Base-by-base conservation (phyloP, 2,888 invertebrate genomes). In the Aphodius sticticus region DNA sequence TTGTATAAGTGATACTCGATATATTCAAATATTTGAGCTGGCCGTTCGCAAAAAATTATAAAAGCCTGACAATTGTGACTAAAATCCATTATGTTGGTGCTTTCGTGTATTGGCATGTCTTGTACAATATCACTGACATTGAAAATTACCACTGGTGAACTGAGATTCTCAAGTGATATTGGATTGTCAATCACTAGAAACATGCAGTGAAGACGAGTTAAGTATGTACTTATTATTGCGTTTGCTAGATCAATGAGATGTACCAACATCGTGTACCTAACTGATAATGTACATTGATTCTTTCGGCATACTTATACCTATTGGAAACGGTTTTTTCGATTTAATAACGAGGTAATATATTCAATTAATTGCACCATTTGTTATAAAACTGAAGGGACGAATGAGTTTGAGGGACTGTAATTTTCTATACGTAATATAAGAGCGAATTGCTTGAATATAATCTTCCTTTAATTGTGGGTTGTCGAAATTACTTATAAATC, bases 111-210 rank as follows among this genome's bases (percentile, higher is more conserved):
- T 26, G 26, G 26, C 26, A 26, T 26, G 26, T 9, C 53, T 53
- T 53, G 53, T 53, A 35, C 35, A 16, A 26, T 12, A 36, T 74
- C 37, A 74, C n/a, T 36, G 35, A 74, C 37, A 36, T 74, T 74
- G 35, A 74, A 36, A 74, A 74, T 36, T 14, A 74, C 36, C 35
- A 74, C 36, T n/a, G 74, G 74, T 2, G 35, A n/a, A 26, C 37
- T 26, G 9, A 74, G 35, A 26, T n/a, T 16, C 36, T 0, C 36
- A 35, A 74, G 15, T 7, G n/a, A 35, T 35, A 74, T 12, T 7
- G 35, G 9, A 36, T n/a, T 35, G 37, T 74, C 74, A 74, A 74
- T 74, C 9, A 74, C 74, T 35, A 74, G 37, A 74, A 74, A 74
- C 12, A 74, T 37, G 37, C 74, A 74, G 9, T 74, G 36, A 7